These are phyloP conservation scores for Leptocoma aspasia DNA, from an alignment of 2,113 vertebrate species.

Conservation along the genomic window DNA sequence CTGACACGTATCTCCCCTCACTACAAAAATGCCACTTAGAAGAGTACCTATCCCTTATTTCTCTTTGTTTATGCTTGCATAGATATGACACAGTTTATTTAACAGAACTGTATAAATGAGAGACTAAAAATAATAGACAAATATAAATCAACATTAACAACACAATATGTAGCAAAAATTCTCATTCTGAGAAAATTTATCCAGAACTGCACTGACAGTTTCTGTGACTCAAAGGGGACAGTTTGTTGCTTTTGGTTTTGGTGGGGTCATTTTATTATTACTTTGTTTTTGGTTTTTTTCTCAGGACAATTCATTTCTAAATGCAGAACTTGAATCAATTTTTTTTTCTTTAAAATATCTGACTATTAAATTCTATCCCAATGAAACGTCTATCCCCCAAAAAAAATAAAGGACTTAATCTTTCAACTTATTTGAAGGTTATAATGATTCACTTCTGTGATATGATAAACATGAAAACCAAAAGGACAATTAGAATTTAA, in stretches of 20 bases:
- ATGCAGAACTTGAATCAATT: neutral
- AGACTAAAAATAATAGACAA: neutral
- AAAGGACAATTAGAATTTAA: neutral
- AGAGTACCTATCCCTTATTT: neutral
- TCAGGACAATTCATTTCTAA: neutral
- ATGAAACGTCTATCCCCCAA: neutral
- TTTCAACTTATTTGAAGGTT: neutral
- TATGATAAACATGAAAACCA: neutral
- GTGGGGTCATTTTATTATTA: neutral
- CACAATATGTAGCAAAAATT: neutral
- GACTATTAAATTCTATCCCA: neutral
- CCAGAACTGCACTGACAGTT: neutral
- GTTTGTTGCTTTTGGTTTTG: neutral
- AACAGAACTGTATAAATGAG: neutral
- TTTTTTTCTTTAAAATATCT: neutral
- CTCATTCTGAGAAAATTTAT: neutral
- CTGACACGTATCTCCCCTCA: neutral
- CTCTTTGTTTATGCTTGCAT: neutral
- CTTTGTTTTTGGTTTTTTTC: neutral
- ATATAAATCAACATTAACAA: neutral
- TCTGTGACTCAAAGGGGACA: neutral
- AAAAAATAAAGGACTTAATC: neutral
- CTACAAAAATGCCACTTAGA: neutral
- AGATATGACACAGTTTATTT: neutral
- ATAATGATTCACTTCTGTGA: neutral